Evolutionary conservation across 2,113 vertebrate genomes (phyloP).

Genomic region (Eclectus roratus): DNA sequence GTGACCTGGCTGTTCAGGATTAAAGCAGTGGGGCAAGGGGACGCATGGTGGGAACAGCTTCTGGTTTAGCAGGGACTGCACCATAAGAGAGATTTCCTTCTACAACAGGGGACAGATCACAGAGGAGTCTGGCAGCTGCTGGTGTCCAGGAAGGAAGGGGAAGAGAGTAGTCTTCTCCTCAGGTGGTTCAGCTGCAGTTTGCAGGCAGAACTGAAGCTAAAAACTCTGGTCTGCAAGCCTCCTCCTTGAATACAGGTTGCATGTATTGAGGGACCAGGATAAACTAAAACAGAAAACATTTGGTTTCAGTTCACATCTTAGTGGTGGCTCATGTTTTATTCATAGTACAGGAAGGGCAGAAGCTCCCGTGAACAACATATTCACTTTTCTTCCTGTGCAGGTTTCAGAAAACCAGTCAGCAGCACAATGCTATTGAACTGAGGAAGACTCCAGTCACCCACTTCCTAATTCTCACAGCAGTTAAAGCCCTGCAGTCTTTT

Average conservation of each 20-base stretch:
- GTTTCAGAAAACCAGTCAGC: neutral
- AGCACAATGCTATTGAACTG: neutral
- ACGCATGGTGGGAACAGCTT: neutral
- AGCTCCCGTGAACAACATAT: neutral
- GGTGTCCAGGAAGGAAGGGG: neutral
- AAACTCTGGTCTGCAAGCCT: neutral
- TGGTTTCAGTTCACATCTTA: slow-evolving; percentile 22
- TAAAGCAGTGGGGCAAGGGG: neutral
- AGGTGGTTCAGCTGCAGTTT: neutral
- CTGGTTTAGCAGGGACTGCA: neutral
- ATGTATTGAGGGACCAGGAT: neutral
- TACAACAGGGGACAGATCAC: neutral
- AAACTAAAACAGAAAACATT: slow-evolving; percentile 3
- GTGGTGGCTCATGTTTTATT: slow-evolving; percentile 1
- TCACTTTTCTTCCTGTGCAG: neutral
- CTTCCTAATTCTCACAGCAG: neutral
- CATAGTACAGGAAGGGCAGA: neutral
- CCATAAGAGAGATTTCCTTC: neutral
- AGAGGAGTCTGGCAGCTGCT: neutral
- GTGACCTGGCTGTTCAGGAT: neutral
- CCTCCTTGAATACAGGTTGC: neutral
- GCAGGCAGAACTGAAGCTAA: neutral
- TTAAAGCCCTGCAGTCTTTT: neutral
- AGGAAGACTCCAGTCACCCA: neutral
- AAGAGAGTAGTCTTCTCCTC: neutral